Evolutionary conservation across 2,113 vertebrate genomes (phyloP).

Genomic region (Lepidothrix coronata): DNA sequence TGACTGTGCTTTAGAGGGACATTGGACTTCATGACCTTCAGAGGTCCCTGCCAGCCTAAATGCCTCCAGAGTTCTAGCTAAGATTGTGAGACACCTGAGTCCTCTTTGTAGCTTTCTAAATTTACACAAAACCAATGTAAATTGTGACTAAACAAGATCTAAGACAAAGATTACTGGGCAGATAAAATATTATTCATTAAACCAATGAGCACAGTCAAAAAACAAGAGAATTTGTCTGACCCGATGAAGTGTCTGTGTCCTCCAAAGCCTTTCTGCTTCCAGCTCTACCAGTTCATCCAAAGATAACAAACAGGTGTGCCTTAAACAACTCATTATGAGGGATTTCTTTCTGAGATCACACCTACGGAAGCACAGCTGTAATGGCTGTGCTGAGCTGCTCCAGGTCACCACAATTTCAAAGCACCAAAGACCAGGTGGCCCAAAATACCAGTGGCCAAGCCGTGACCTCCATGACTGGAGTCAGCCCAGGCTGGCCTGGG

Average conservation of each 20-base stretch:
- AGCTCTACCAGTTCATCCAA: background rate
- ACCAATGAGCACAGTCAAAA: background rate
- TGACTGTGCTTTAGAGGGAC: background rate
- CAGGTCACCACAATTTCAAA: background rate
- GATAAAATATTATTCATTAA: background rate
- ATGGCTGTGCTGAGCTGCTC: background rate
- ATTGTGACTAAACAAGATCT: background rate
- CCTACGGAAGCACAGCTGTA: background rate
- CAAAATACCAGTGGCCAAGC: background rate
- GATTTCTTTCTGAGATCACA: background rate
- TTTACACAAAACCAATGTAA: background rate
- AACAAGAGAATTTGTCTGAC: background rate
- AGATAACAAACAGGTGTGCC: background rate
- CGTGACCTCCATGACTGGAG: accelerated
- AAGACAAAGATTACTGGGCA: background rate
- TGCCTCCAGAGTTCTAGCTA: background rate
- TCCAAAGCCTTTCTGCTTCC: background rate
- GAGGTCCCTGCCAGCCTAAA: background rate
- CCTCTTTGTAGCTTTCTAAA: background rate
- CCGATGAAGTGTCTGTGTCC: background rate
- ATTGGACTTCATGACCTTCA: background rate
- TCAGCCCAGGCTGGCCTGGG: background rate
- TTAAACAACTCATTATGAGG: background rate
- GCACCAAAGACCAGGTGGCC: background rate
- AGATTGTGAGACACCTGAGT: background rate